Evolutionary conservation across 2,888 invertebrate species (phyloP).

Genomic region (Mongoloraphidia duomilia): DNA sequence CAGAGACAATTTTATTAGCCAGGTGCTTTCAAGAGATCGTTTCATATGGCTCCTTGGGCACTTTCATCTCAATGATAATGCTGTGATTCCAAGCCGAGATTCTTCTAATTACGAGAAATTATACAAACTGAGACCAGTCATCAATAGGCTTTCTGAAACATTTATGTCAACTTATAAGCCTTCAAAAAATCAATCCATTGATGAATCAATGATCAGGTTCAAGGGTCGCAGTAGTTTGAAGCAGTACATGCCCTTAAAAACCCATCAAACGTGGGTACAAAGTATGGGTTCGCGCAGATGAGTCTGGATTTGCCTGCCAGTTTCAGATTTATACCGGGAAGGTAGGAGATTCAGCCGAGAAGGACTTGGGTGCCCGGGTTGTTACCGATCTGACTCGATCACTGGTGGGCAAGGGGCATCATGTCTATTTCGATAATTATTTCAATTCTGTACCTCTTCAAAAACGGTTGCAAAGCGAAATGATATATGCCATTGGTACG

Average conservation of each 20-base stretch:
- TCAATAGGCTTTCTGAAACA: constrained; percentile 9
- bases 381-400: no score
- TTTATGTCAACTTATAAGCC: constrained; percentile 10
- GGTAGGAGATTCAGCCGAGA: background rate
- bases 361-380: no score
- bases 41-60: constrained; percentile 14
- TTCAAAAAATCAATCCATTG: constrained; percentile 10
- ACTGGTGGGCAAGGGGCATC: constrained; percentile 10
- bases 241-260: constrained; percentile 13
- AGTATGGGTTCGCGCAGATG: constrained; percentile 13
- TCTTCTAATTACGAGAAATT: constrained; percentile 15
- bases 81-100: constrained; percentile 11
- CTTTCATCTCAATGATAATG: constrained; percentile 16
- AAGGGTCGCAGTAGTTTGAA: constrained; percentile 14
- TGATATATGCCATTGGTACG: constrained; percentile 16
- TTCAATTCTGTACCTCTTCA: constrained; percentile 14
- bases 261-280: constrained; percentile 15
- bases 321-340: constrained; percentile 5
- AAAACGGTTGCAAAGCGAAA: constrained; percentile 10
- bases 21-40: constrained; percentile 12
- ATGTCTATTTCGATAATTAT: constrained; percentile 17
- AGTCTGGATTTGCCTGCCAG: constrained; percentile 2
- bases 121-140: constrained; percentile 16
- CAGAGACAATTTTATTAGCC: constrained; percentile 12
- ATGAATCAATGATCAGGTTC: constrained; percentile 16